Base-by-base conservation (phyloP, 2,113 vertebrate genomes). In the Odontophorus gujanensis region DNA sequence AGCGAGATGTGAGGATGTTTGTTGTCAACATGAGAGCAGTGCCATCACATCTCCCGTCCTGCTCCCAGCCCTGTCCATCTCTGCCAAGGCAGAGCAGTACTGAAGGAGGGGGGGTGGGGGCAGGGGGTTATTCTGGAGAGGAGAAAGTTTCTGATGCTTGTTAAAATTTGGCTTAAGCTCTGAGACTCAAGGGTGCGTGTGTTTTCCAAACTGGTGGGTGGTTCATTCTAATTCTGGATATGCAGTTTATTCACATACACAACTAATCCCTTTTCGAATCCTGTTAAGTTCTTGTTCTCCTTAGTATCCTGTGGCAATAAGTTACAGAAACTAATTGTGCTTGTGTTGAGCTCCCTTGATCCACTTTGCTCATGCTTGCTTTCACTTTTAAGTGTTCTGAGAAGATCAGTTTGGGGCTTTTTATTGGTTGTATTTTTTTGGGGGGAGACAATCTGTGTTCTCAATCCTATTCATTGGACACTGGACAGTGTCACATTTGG, bases 211-310 rank as follows among this genome's bases (percentile, higher is more conserved):
- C 13, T 50, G 67, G 91, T 95, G 92, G 91, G 94, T 93, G 89
- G 92, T 87, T 91, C 75, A 69, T 91, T 95, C 84, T 96, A 91
- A 96, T 95, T 95, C 89, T 89, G 95, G 81, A 55, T 95, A 91
- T 69, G 89, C 92, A 69, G 85, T 96, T 95, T 95, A 95, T 95
- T 89, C 92, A 82, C 75, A 96, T 57, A 91, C 94, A 95, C 95
- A 85, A 91, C 92, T 96, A 96, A 96, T 96, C 94, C 91, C 89
- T 87, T 95, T 85, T 58, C 0, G 78, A 96, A 96, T 96, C 96
- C 95, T 96, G 87, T 96, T 96, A 96, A 92, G 92, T 96, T 96
- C 94, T 96, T 96, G 92, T 95, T 94, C 71, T 96, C 81, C 75
- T 87, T 55, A 76, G 81, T 94, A 80, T 94, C 94, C 95, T 96